These are phyloP conservation scores for Pristionchus maxplancki DNA, from an alignment of 2,888 invertebrate species.

Conservation along the genomic window DNA sequence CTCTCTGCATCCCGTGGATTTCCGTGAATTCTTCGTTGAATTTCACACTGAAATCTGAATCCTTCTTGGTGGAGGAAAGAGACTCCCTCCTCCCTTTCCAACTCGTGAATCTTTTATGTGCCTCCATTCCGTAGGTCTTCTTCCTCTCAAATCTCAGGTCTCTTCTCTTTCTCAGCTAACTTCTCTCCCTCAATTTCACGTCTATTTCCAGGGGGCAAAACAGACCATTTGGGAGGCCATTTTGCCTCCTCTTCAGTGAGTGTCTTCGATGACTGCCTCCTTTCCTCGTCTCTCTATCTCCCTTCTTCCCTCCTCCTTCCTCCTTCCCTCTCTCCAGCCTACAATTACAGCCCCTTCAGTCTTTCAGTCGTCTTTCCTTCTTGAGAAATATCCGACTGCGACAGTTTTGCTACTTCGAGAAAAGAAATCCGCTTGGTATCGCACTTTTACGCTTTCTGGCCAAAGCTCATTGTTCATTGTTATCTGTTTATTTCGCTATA, in stretches of 20 bases:
- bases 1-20: not conserved
- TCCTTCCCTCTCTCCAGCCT: conserved; percentile 8
- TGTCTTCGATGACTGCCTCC: conserved; percentile 18
- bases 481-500: not conserved
- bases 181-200: not conserved
- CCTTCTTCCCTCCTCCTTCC: conserved; percentile 20
- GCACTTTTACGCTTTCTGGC: not conserved
- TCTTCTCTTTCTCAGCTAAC: too few species aligned
- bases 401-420: not conserved
- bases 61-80: not conserved
- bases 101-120: conserved; percentile 21
- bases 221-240: conserved; percentile 35
- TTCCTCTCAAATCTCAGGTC: not conserved
- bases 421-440: not conserved
- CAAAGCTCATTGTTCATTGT: not conserved
- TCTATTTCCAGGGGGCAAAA: not conserved
- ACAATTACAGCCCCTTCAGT: not conserved
- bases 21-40: not conserved
- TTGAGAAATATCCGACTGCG: not conserved
- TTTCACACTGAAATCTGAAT: conserved; percentile 35
- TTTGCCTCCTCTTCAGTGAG: not conserved
- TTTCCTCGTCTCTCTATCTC: conserved; percentile 49
- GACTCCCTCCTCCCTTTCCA: not conserved
- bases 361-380: not conserved
- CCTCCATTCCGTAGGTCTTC: not conserved